A percentile compares a stretch with the other conserved stretches of the same genome.
These are phyloP conservation scores for Alloscopus bannaensis DNA, from an alignment of 2,888 invertebrate genomes.

Conservation along the genomic window DNA sequence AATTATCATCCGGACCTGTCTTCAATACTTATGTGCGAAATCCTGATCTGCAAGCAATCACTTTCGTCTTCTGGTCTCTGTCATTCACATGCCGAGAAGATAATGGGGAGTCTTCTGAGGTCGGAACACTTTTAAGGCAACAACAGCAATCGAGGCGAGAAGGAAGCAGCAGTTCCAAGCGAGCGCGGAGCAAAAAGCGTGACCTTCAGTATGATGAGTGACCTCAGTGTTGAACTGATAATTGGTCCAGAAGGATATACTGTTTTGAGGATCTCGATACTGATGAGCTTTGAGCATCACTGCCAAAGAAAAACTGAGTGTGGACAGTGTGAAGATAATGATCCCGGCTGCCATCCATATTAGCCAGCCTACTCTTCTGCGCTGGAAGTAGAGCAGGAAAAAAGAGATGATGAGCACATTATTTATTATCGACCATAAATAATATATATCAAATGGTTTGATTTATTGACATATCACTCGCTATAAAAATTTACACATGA, in stretches of 20 bases:
- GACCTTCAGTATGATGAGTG: conserved; percentile 55
- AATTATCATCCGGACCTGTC: no score
- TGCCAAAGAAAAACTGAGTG: conserved; percentile 48
- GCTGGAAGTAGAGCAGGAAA: conserved; percentile 21
- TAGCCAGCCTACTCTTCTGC: conserved; percentile 42
- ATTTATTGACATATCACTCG: no score
- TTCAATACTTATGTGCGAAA: no score
- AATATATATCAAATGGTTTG: no score
- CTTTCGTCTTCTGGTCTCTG: no score
- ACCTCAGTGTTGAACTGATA: conserved; percentile 40
- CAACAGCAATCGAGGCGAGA: conserved; percentile 35
- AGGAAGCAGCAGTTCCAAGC: conserved; percentile 47
- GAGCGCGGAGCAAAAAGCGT: conserved; percentile 55
- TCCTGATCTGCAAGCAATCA: no score
- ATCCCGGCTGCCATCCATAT: conserved; percentile 51
- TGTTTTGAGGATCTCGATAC: conserved; percentile 40
- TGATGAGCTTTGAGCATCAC: conserved; percentile 55
- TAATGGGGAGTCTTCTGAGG: conserved; percentile 25
- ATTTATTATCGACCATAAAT: no score
- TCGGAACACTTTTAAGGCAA: conserved; percentile 30
- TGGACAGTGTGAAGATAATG: conserved; percentile 50
- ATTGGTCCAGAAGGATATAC: conserved; percentile 49
- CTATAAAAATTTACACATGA: no score
- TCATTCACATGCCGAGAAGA: conserved; percentile 40
- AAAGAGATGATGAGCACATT: no score